Evolutionary conservation across 2,888 invertebrate species (phyloP), one percentile per base, ranked within the genome.

Genomic region (Cotesia congregata): DNA sequence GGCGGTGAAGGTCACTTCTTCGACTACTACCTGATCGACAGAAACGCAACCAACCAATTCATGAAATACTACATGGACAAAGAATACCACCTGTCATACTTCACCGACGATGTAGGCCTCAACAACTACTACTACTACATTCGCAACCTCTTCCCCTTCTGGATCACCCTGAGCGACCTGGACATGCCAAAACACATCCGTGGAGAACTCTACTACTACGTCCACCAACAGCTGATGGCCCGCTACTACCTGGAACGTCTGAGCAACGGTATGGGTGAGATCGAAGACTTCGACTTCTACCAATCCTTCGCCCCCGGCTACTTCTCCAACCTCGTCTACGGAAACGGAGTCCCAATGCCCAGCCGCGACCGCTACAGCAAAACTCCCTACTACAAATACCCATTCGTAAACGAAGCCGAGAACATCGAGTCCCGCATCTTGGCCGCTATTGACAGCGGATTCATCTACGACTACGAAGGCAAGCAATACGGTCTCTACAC

Each of bases 241-340:
- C 93, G 94, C 84, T 95, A 94, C 90, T 93, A 93, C 85, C 89
- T 94, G 86, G 94, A 95, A 85, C 93, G 95, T 88, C 89, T 93
- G 79, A 91, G 93, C 69, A 92, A 94, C 81, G 93, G 92, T 40
- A 86, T 94, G 76, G 93, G 93, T 6, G 91, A 92, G 17, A 92
- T 94, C 79, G 91, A 92, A 15, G 91, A 92, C 74, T 90, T 93
- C 82, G 90, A 91, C 82, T 93, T 91, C 91, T 88, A 91, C 86
- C 86, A 90, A 62, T 85, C 90, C 74, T 85, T 91, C 77, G 86
- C 91, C 75, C 90, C 91, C 68, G 91, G 92, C n/a, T 94, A 92
- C 84, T 91, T 93, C 86, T 92, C 94, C 6, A 91, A 92, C 86
- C 87, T 93, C 83, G 91, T 91, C 78, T 92, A 92, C 85, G 91